Conservation (phyloP, 2,888 invertebrate genomes). For the Cheilosia impressa region DNA sequence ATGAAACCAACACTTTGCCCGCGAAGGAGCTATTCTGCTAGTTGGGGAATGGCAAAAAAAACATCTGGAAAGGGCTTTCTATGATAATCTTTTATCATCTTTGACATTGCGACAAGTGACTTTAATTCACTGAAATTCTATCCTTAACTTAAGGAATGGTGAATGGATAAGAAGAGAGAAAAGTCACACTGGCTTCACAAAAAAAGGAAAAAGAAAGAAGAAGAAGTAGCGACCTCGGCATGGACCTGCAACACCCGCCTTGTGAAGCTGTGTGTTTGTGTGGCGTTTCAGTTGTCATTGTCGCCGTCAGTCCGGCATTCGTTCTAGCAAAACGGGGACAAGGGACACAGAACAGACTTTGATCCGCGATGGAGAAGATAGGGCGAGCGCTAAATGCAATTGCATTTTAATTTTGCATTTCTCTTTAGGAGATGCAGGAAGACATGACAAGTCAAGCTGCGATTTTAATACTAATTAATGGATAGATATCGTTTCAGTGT, state of each 20-base stretch:
- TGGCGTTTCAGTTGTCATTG: constrained; percentile 58
- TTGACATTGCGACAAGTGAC: constrained; percentile 77
- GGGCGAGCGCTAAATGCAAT: constrained; percentile 34
- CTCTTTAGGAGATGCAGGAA: constrained; percentile 14
- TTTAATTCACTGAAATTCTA: constrained; percentile 76
- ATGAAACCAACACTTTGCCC: neutral
- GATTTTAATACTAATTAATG: constrained; percentile 63
- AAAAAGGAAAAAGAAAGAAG: neutral
- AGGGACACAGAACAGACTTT: neutral
- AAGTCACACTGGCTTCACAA: constrained; percentile 32
- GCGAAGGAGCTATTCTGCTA: no score
- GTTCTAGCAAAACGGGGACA: neutral
- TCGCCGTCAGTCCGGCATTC: constrained; percentile 44
- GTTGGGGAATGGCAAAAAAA: neutral
- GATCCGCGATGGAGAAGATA: no score
- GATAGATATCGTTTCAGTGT: constrained; percentile 30
- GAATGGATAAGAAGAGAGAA: constrained; percentile 35
- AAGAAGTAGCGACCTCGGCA: constrained; percentile 16
- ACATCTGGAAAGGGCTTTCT: constrained; percentile 73
- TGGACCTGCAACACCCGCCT: constrained; percentile 1
- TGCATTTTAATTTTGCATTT: constrained; percentile 59
- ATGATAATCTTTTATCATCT: constrained; percentile 77
- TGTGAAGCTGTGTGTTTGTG: constrained; percentile 29
- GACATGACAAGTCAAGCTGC: constrained; percentile 49
- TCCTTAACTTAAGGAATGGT: constrained; percentile 62